Conservation (phyloP, 1,140 invertebrate species). For the Pantala flavescens region DNA sequence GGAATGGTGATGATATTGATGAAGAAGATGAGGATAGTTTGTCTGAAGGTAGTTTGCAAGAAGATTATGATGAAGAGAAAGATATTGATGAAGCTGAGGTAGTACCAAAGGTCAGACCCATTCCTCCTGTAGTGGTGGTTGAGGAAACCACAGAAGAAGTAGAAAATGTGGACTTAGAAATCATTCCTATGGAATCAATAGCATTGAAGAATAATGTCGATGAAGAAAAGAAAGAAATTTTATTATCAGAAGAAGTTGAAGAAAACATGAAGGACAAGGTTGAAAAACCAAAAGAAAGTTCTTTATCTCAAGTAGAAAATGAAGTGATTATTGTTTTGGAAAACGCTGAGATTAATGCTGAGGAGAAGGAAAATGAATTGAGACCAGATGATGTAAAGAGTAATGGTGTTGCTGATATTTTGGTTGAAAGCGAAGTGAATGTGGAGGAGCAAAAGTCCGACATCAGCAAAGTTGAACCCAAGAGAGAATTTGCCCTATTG, state of each 20-base stretch:
- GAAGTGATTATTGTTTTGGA: not conserved
- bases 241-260: not conserved
- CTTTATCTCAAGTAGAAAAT: not conserved
- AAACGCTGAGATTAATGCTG: conserved; percentile 20
- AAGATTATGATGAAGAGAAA: conserved; percentile 10
- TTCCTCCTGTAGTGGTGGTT: not conserved
- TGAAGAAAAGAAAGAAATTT: not conserved
- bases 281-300: conserved; percentile 14
- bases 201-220: not conserved
- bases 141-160: not conserved
- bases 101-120: not conserved
- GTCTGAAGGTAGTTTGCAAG: conserved; percentile 27
- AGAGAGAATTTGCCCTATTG: not conserved
- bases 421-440: not conserved
- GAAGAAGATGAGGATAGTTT: conserved; percentile 30
- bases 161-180: not conserved
- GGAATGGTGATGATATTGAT: conserved; percentile 30
- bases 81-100: conserved; percentile 15
- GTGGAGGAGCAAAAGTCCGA: not conserved
- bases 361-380: conserved; percentile 22
- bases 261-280: not conserved
- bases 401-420: not conserved
- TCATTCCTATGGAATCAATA: not conserved
- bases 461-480: not conserved
- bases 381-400: conserved; percentile 20